Evolutionary conservation across 2,797 vertebrate genomes (phyloP).

Genomic region (Oceanodroma leucorhoa): DNA sequence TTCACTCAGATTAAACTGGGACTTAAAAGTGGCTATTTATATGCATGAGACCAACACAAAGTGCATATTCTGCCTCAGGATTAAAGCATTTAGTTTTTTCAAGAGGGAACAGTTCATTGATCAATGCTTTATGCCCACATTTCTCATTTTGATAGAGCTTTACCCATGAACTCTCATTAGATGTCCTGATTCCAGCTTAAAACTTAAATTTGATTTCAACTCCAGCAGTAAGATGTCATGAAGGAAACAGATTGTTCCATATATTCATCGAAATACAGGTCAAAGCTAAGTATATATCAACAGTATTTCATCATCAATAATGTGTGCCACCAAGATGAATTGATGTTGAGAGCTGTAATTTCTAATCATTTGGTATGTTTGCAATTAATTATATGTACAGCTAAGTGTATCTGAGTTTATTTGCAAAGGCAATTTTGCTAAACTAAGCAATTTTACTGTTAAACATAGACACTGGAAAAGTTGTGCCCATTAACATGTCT

Average conservation of each 20-base stretch:
- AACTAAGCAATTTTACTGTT: slow-evolving; percentile 1
- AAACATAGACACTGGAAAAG: neutral
- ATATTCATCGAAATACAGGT: neutral
- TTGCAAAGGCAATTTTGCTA: neutral
- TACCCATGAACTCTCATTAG: slow-evolving; percentile 43
- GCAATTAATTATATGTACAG: neutral
- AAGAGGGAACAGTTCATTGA: slow-evolving; percentile 50
- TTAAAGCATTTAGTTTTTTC: slow-evolving; percentile 64
- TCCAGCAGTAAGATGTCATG: neutral
- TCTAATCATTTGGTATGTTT: neutral
- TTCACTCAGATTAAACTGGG: slow-evolving; percentile 21
- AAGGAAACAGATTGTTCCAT: neutral
- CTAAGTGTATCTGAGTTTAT: neutral
- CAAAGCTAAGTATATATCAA: slow-evolving; percentile 4
- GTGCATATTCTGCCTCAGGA: slow-evolving; percentile 69
- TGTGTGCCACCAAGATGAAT: neutral
- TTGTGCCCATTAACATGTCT: neutral
- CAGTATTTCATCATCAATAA: neutral
- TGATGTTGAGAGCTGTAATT: neutral
- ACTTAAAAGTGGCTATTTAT: slow-evolving; percentile 48
- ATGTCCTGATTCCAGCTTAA: slow-evolving; percentile 21
- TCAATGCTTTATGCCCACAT: slow-evolving; percentile 19
- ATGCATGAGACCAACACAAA: slow-evolving; percentile 54
- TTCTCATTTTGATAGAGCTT: slow-evolving; percentile 56
- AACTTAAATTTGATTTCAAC: slow-evolving; percentile 33